Evolutionary conservation across 2,888 invertebrate genomes (phyloP).

Genomic region (Sinohyriopsis cumingii): DNA sequence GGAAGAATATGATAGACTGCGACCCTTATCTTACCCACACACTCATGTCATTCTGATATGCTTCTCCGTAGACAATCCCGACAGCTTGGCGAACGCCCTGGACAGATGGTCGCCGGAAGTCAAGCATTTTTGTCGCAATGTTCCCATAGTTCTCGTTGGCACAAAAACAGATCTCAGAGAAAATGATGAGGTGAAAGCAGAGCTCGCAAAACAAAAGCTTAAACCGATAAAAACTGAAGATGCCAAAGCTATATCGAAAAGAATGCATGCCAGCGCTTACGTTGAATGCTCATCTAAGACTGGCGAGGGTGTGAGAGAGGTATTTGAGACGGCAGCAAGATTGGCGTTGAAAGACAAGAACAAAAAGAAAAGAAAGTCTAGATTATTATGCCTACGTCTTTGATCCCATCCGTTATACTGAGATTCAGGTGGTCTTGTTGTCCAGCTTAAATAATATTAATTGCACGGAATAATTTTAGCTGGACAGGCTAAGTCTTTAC

Average conservation of each 20-base stretch:
- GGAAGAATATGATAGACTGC: conserved; percentile 33
- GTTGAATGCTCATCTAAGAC: conserved; percentile 26
- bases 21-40: conserved; percentile 29
- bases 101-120: conserved; percentile 32
- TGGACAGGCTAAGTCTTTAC: too few relatives aligned
- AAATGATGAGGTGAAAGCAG: neutral
- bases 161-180: conserved; percentile 31
- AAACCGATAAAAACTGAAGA: conserved; percentile 9
- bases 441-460: too few relatives aligned
- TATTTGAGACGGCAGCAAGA: conserved; percentile 7
- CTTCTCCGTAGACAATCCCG: conserved; percentile 28
- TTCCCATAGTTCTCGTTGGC: conserved; percentile 29
- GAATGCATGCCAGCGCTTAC: conserved; percentile 25
- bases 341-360: conserved; percentile 4
- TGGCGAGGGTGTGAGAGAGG: conserved; percentile 7
- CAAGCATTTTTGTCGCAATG: conserved; percentile 25
- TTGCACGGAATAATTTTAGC: too few relatives aligned
- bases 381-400: too few relatives aligned
- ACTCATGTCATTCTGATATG: conserved; percentile 29
- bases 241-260: conserved; percentile 9
- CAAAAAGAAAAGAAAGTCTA: too few relatives aligned
- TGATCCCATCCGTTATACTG: too few relatives aligned
- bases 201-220: conserved; percentile 1
- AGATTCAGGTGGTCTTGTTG: too few relatives aligned
- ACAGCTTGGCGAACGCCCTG: conserved; percentile 25